Evolutionary conservation across 2,888 invertebrate genomes (phyloP).

Genomic region (Tolmerus cingulatus): DNA sequence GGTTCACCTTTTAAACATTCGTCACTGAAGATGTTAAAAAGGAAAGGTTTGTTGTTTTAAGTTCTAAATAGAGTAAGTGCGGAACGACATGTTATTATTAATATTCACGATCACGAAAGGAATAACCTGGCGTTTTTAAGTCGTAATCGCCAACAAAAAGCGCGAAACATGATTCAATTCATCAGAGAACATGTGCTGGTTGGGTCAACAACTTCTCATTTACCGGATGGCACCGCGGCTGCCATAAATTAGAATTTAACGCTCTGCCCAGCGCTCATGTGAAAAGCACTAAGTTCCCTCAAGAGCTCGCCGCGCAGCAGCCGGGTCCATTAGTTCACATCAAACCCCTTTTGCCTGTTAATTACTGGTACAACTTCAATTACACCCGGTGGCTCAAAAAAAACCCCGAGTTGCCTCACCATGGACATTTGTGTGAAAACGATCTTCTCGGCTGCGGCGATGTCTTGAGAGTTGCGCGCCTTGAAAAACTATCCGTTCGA

Average conservation of each 20-base stretch:
- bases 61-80: no score
- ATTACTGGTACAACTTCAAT: conserved; percentile 41
- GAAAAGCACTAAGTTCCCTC: conserved; percentile 9
- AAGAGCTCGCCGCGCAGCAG: conserved; percentile 7
- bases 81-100: not conserved
- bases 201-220: conserved; percentile 35
- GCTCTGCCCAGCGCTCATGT: not conserved
- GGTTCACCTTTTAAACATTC: no score
- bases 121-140: not conserved
- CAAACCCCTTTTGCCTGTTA: conserved; percentile 26
- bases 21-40: no score
- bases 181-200: not conserved
- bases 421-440: not conserved
- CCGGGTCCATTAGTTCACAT: conserved; percentile 34
- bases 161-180: not conserved
- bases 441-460: not conserved
- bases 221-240: conserved; percentile 41
- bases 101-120: not conserved
- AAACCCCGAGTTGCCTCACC: not conserved
- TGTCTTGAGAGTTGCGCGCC: not conserved
- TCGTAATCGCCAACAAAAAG: not conserved
- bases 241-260: conserved; percentile 44
- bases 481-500: not conserved
- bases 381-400: conserved; percentile 32
- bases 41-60: no score